Conservation (phyloP, 2,888 invertebrate species). For the Gymnosoma rotundatum region DNA sequence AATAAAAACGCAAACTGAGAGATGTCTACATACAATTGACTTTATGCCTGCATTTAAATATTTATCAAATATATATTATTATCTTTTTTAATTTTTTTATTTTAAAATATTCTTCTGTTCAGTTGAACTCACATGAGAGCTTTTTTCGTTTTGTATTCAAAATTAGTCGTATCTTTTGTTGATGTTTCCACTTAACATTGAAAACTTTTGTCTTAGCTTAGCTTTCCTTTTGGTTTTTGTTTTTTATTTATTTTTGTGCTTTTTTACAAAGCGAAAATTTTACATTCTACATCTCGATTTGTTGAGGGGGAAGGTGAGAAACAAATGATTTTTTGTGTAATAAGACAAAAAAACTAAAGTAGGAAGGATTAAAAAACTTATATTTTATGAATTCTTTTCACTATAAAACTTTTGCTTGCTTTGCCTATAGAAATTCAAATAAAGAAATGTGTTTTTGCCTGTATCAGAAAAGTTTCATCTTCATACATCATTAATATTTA, state of each 20-base stretch:
- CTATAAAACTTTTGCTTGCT: conserved; percentile 36
- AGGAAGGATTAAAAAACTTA: conserved; percentile 68
- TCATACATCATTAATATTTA: background rate
- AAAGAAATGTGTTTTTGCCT: background rate
- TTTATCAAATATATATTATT: conserved; percentile 32
- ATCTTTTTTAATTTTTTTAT: conserved; percentile 19
- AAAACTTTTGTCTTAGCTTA: conserved; percentile 23
- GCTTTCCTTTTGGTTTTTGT: conserved; percentile 1
- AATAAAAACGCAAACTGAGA: background rate
- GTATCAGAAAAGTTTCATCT: background rate
- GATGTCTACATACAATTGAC: background rate
- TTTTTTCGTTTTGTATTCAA: conserved; percentile 42
- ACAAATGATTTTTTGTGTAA: conserved; percentile 22
- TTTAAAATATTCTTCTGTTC: conserved; percentile 1
- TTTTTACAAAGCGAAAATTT: conserved; percentile 19
- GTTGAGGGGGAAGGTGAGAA: conserved; percentile 18
- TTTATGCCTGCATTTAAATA: conserved; percentile 3
- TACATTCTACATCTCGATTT: conserved; percentile 2
- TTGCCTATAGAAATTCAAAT: conserved; percentile 35
- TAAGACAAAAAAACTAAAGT: conserved; percentile 26
- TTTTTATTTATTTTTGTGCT: background rate
- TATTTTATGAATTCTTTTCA: conserved; percentile 63
- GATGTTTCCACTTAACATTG: conserved; percentile 65
- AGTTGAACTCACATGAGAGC: conserved; percentile 14
- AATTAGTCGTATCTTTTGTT: conserved; percentile 60